Evolutionary conservation across 2,888 invertebrate species (phyloP), one percentile per base, ranked within the genome.

Genomic region (Malachius bipustulatus): DNA sequence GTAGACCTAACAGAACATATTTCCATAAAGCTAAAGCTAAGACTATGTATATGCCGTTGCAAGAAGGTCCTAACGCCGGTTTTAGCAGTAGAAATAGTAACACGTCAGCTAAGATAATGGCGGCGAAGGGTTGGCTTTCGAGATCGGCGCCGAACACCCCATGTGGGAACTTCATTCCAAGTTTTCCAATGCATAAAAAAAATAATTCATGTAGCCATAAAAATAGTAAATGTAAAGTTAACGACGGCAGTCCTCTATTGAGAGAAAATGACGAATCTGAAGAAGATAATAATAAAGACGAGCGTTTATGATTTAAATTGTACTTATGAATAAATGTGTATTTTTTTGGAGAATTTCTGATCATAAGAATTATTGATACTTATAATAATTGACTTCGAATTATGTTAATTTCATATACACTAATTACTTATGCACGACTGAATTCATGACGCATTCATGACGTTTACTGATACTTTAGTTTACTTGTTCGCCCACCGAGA

Each of bases 61-160:
- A 67, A 26, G 55, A 58, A 30, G 55, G 51, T 26, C 39, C 48
- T 41, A 47, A 37, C 30, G 30, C 35, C 32, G 42, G 39, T 9
- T 40, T 47, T 32, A 48, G 42, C 26, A 45, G 41, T 26, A 52
- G 48, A 26, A 44, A 36, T 4, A 43, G 30, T 32, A 31, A 16
- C 16, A 16, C 6, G 6, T 8, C 6, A 8, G 24, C 36, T n/a
- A 11, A 49, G 51, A 16, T 52, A 50, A 30, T 54, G 14, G 55
- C 55, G 40, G 44, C 54, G 6, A 60, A 55, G 42, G 67, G 77
- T 28, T 77, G 77, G 66, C 65, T 82, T 4, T 81, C 84, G 2
- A 43, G 81, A 14, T 84, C 84, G 1, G 85, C 85, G 0, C 85
- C 85, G 1, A 81, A 79, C 2, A 85, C 84, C 0, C 85, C 85